Percentiles rank a stretch among this genome's conserved stretches.
Evolutionary conservation across 2,888 invertebrate genomes (phyloP).

Genomic region (Cephus pulcher): DNA sequence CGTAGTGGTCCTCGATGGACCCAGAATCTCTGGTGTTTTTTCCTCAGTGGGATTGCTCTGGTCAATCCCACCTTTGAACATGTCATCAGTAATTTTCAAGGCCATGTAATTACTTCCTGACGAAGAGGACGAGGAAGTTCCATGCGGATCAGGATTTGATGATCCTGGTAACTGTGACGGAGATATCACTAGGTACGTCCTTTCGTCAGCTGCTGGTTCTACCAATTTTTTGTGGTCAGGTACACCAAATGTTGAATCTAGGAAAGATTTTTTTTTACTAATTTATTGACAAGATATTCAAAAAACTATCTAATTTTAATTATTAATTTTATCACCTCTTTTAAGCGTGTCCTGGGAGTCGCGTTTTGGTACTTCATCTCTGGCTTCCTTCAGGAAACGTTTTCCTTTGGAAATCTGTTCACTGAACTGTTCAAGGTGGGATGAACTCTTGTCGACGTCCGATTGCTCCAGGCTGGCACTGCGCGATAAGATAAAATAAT

Average conservation of each 20-base stretch:
- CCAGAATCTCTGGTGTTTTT: conserved; percentile 17
- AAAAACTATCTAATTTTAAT: not conserved
- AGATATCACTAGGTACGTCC: conserved; percentile 18
- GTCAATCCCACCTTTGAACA: conserved; percentile 51
- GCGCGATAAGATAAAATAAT: not conserved
- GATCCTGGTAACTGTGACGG: not conserved
- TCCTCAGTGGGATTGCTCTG: conserved; percentile 42
- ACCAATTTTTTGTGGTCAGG: conserved; percentile 13
- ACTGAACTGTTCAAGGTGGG: not conserved
- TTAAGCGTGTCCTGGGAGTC: not conserved
- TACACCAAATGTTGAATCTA: conserved; percentile 18
- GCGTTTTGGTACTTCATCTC: not conserved
- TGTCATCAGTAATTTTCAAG: conserved; percentile 50
- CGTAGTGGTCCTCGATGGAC: conserved; percentile 17
- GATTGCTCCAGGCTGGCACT: not conserved
- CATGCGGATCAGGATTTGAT: not conserved
- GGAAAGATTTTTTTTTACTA: conserved; percentile 1
- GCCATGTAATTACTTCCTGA: conserved; percentile 45
- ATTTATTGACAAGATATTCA: not conserved
- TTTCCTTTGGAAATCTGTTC: conserved; percentile 3
- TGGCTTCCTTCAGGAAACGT: conserved; percentile 7
- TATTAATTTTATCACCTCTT: not conserved
- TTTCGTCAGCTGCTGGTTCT: conserved; percentile 4
- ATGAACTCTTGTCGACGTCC: not conserved
- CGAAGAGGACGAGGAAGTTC: conserved; percentile 20